These are phyloP conservation scores for Cataglyphis albicans DNA, from an alignment of 2,888 invertebrate genomes.

Conservation along the genomic window DNA sequence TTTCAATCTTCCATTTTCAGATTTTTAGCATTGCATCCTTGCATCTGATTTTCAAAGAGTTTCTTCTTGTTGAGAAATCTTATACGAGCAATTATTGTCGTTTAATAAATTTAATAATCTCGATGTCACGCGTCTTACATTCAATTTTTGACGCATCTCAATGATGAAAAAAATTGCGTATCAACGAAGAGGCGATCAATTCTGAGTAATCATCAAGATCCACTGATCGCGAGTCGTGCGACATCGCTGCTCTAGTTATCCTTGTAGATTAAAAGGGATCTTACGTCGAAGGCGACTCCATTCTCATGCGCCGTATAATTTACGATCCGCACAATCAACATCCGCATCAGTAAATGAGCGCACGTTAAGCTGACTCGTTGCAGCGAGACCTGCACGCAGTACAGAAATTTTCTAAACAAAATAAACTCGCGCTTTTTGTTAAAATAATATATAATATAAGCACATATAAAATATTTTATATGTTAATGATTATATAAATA, in stretches of 20 bases:
- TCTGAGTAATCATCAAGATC: not conserved
- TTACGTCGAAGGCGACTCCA: conserved; percentile 9
- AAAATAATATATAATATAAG: not conserved
- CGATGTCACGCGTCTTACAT: not conserved
- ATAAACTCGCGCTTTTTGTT: not conserved
- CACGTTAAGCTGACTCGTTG: conserved; percentile 12
- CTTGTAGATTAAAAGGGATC: conserved; percentile 29
- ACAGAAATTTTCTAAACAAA: not conserved
- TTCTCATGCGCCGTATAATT: conserved; percentile 24
- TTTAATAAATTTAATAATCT: not conserved
- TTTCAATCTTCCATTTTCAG: conserved; percentile 8
- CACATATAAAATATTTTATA: not conserved
- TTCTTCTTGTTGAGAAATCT: conserved; percentile 47
- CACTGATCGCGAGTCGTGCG: not conserved
- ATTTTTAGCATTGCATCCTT: not conserved
- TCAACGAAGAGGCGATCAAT: not conserved
- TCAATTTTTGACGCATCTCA: not conserved
- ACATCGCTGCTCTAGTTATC: conserved; percentile 1
- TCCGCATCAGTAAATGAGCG: conserved; percentile 10
- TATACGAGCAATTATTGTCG: not conserved
- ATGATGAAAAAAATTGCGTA: not conserved
- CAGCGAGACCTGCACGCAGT: not conserved
- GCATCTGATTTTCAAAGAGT: not conserved
- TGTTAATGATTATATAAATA: not conserved
- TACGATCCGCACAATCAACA: conserved; percentile 27